Base-by-base conservation (phyloP, 1,140 invertebrate genomes). In the Drosophila erecta region DNA sequence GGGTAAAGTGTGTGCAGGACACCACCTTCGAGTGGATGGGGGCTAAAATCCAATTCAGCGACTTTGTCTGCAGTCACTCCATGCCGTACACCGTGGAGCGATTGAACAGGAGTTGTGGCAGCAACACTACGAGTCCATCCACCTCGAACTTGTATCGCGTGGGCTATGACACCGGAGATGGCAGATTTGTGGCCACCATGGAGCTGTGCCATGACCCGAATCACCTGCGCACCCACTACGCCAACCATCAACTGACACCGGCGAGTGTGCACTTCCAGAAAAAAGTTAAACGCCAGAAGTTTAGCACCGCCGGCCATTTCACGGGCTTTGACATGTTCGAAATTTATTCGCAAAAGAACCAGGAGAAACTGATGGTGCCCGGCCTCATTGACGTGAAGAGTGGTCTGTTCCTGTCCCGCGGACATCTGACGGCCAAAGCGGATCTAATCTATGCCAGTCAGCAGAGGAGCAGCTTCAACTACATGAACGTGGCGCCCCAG, bases 371-470 rank as follows among this genome's bases (percentile, higher is more conserved):
- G 22, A 73, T 75, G 12, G 56, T 22, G 6, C 24, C 65, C 12
- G 38, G 47, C 2, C 65, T 89, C 33, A 38, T 89, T 17, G 62
- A 83, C 38, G 37, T 7, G 7, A 71, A 49, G 53, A 27, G 30
- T 6, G 71, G 64, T 2, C 24, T 75, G 24, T 90, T 78, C 24
- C 57, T 91, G 33, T 41, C 90, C 30, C 90, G 90, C 20, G 95
- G 95, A 15, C 95, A 96, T 76, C 91, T 96, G 40, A 92, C 94
- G 0, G 95, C 95, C 15, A 95, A 95, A 77, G 93, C 93, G 33
- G 95, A 96, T 83, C 94, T 94, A 64, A 93, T 95, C 17, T 95
- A 93, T 79, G 95, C 93, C 8, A 91, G 93, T n/a, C 94, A 94
- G 37, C 95, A 96, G 79, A 92, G 94, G 0, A 92, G 94, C 20